Base-by-base conservation (phyloP, 2,888 invertebrate species). In the Mythimna loreyi region DNA sequence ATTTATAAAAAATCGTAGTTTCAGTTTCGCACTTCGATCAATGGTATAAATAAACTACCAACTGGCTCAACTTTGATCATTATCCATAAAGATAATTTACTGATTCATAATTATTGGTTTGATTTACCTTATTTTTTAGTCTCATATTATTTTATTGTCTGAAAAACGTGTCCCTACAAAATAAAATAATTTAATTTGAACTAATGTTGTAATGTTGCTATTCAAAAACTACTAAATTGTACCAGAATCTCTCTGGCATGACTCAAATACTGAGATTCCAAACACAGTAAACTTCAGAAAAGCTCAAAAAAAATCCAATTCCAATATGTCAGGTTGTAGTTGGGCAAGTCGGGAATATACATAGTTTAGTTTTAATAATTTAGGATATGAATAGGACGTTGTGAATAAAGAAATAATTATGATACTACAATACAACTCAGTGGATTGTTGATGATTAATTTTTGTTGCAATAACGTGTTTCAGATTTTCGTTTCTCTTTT, bases 321-420 rank as follows among this genome's bases (percentile, higher is more conserved):
- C 90, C 92, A 92, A 92, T 90, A 94, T 94, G 94, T 94, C 93
- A 94, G 93, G 86, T 57, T 62, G 78, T 87, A 84, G 86, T 83
- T 83, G 85, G 83, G 85, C 79, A 88, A 88, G 87, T 88, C 85
- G 85, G 83, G 82, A 85, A 84, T 84, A 87, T 87, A 89, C 19
- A n/a, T 45, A n/a, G 81, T 87, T 91, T 88, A 87, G 84, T 85
- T 86, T 85, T 83, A 83, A 77, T 87, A 82, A 79, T 84, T 85
- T 90, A 89, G 83, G 76, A 66, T 87, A 86, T 86, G 84, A 83
- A 86, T 86, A 87, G 80, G 69, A 81, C 82, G 84, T 85, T 87
- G 86, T 87, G 80, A 90, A 86, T 85, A 85, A 83, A 83, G 80
- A 82, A 85, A 83, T 84, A 67, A 76, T 49, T 68, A 90, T 87